phyloP scores from a whole-genome alignment of 1,140 invertebrate genomes.

The Drosophila azteca region DNA sequence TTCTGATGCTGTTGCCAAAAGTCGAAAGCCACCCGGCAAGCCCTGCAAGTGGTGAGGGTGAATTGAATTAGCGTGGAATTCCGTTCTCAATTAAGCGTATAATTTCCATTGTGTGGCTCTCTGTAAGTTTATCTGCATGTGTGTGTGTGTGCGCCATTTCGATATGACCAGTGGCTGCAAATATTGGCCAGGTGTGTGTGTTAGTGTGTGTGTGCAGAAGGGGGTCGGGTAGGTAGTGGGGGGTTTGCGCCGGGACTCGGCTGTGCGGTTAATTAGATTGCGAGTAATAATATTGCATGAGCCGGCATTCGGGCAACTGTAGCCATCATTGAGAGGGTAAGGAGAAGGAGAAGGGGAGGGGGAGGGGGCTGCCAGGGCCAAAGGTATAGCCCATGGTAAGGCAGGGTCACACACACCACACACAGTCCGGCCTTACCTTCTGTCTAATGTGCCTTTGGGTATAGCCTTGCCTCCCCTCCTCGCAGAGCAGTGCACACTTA shows the following conservation, averaged over 20 bases:
- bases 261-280: conserved; percentile 75
- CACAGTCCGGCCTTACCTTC: not conserved
- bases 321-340: conserved; percentile 2
- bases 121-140: not conserved
- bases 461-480: conserved; percentile 21
- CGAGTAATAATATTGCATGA: conserved; percentile 72
- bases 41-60: conserved; percentile 18
- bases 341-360: not conserved
- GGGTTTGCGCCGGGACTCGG: conserved; percentile 9
- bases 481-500: conserved; percentile 52
- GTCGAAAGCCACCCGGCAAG: not conserved
- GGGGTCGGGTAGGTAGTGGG: not conserved
- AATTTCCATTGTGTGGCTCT: conserved; percentile 37
- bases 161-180: conserved; percentile 37
- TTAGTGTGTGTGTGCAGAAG: not conserved
- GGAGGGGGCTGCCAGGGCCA: not conserved
- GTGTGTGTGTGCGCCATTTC: conserved; percentile 11
- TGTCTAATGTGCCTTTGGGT: too few species aligned
- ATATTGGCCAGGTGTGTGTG: conserved; percentile 45
- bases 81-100: conserved; percentile 75
- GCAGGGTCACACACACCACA: conserved; percentile 3
- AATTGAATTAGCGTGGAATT: conserved; percentile 74
- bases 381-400: not conserved
- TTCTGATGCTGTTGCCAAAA: conserved; percentile 1
- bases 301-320: conserved; percentile 31